Evolutionary conservation across 2,888 invertebrate genomes (phyloP).

Genomic region (Chloroclysta siterata): DNA sequence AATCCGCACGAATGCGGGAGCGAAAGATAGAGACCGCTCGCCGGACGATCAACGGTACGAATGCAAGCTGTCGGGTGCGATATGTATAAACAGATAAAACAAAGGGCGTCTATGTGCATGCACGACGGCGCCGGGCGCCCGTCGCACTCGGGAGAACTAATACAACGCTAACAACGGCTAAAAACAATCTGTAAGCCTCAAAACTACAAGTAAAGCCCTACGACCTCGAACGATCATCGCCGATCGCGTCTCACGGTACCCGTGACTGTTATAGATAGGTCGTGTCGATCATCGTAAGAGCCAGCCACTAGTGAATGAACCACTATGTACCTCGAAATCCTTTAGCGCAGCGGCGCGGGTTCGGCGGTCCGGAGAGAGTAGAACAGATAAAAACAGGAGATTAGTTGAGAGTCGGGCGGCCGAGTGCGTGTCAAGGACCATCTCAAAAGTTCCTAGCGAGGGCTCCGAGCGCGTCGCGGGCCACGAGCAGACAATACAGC

Average conservation of each 20-base stretch:
- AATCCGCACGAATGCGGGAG: conserved; percentile 70
- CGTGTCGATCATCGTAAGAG: conserved; percentile 78
- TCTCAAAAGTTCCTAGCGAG: conserved; percentile 94
- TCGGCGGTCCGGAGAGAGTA: conserved; percentile 89
- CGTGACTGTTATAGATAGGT: conserved; percentile 72
- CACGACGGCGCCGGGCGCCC: conserved; percentile 82
- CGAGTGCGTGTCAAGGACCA: conserved; percentile 91
- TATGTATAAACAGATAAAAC: conserved; percentile 82
- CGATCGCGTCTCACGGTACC: conserved; percentile 69
- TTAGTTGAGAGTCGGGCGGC: conserved; percentile 80
- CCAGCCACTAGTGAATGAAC: conserved; percentile 83
- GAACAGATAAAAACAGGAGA: conserved; percentile 88
- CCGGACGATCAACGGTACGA: conserved; percentile 78
- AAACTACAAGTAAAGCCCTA: conserved; percentile 86
- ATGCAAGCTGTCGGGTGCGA: conserved; percentile 83
- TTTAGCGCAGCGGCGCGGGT: conserved; percentile 88
- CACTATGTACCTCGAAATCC: conserved; percentile 94
- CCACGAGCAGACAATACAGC: conserved; percentile 45
- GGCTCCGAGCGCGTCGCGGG: conserved; percentile 41
- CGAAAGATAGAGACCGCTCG: conserved; percentile 74
- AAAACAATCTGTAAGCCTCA: conserved; percentile 85
- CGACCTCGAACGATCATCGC: conserved; percentile 82
- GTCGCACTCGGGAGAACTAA: conserved; percentile 83
- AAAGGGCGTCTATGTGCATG: conserved; percentile 84
- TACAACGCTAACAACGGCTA: conserved; percentile 85